Base-by-base conservation (phyloP, 2,888 invertebrate species). In the Eilema sororculum region DNA sequence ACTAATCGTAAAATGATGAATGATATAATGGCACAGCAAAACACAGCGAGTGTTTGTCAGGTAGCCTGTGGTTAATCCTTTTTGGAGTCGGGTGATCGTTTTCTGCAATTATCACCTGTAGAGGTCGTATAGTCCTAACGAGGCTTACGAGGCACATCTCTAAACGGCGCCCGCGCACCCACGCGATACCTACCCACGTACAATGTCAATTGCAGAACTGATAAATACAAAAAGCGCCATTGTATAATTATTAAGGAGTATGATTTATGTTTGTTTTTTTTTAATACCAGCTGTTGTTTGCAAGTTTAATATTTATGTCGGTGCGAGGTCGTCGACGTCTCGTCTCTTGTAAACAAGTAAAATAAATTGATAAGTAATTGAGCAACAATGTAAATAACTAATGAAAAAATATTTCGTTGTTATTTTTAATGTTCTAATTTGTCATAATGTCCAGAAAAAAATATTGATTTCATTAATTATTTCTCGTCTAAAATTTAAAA, bases 101-200 rank as follows among this genome's bases (percentile, higher is more conserved):
- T 78, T 77, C 61, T 79, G 84, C 84, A 92, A 92, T 92, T 90
- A 92, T 80, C 91, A 91, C 89, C 88, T 89, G 84, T 79, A 84
- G 80, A 90, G 89, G 87, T 87, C 85, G 84, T 62, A 63, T 81
- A 78, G 80, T 80, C 66, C 59, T 80, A 82, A 81, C 67, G 71
- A 69, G 61, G 65, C 59, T 80, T 80, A 81, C 67, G 71, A 69
- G 61, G 65, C 70, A 73, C 70, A 73, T 75, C 83, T 76, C 78
- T 78, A 75, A 63, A 71, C 81, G 87, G 87, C 90, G 89, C 89
- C 83, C 86, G 86, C 77, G 75, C 87, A 84, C 90, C 90, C 85
- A 92, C 91, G 77, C 83, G 68, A 81, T 77, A 73, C 85, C 75
- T 77, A 73, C 85, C 75, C 72, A 78, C 80, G 74, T 73, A 74